A percentile compares a stretch with the other conserved stretches of the same genome.
Conservation (phyloP, 2,888 invertebrate genomes). For the Drosophila vallismaia region DNA sequence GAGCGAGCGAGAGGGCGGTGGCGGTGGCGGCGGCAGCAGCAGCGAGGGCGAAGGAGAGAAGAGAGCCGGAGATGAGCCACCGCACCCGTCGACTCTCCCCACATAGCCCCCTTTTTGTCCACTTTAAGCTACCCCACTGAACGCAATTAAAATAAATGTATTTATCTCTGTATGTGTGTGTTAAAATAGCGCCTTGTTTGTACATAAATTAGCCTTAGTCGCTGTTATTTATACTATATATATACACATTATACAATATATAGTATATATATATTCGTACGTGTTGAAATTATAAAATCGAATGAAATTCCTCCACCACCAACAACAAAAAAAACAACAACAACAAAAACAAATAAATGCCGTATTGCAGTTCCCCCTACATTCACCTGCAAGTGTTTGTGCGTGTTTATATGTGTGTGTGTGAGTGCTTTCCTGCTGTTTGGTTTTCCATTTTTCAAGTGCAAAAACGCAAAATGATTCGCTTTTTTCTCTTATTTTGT, state of each 20-base stretch:
- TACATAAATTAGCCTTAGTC: conserved; percentile 73
- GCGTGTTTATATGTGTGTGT: conserved; percentile 3
- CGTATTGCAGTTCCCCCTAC: conserved; percentile 26
- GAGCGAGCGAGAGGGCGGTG: too few species aligned
- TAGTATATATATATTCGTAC: conserved; percentile 27
- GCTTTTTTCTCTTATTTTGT: conserved; percentile 16
- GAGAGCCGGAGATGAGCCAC: conserved; percentile 24
- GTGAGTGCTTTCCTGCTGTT: not conserved
- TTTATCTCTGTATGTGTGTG: conserved; percentile 38
- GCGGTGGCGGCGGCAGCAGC: too few species aligned
- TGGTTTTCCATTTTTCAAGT: conserved; percentile 35
- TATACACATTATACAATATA: conserved; percentile 25
- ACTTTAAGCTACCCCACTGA: conserved; percentile 26
- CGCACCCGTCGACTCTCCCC: conserved; percentile 12
- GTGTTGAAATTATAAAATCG: conserved; percentile 42
- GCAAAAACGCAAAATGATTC: conserved; percentile 35
- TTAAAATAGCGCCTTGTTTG: conserved; percentile 75
- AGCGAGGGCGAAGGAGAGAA: not conserved
- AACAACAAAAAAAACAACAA: not conserved
- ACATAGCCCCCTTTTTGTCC: conserved; percentile 4
- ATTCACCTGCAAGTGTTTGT: conserved; percentile 3
- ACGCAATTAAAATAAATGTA: conserved; percentile 68
- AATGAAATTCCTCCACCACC: conserved; percentile 18
- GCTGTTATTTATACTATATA: conserved; percentile 61
- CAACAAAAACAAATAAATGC: conserved; percentile 16